A percentile compares a stretch with the other conserved stretches of the same genome.
phyloP scores from a whole-genome alignment of 1,140 invertebrate species.

The Bombus haemorrhoidalis region DNA sequence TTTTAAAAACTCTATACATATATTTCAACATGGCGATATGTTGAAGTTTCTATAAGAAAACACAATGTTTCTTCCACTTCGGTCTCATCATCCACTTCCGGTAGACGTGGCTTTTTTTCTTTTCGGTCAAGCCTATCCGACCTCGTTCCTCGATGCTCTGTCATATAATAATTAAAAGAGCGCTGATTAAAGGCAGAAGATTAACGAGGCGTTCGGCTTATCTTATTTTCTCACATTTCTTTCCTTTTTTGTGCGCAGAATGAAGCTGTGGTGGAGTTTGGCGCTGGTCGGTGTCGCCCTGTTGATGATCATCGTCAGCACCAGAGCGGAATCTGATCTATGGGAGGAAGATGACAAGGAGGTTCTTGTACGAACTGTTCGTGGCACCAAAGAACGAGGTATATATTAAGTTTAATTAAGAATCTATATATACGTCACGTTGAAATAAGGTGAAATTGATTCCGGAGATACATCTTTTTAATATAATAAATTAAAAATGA shows the following conservation, averaged over 20 bases:
- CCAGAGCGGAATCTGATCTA: conserved; percentile 74
- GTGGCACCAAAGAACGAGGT: conserved; percentile 89
- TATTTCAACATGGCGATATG: too few relatives aligned
- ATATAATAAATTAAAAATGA: too few relatives aligned
- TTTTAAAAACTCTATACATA: neutral
- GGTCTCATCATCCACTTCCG: neutral
- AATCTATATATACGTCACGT: neutral
- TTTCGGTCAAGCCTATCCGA: neutral
- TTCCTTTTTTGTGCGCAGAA: conserved; percentile 68
- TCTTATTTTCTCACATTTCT: neutral
- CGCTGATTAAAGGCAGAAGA: conserved; percentile 33
- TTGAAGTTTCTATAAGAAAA: neutral
- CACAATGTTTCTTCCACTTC: neutral
- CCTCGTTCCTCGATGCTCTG: neutral
- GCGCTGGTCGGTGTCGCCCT: conserved; percentile 74
- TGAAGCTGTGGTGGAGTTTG: conserved; percentile 82
- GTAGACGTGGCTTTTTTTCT: neutral
- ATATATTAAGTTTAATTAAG: conserved; percentile 73
- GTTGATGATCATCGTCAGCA: conserved; percentile 73
- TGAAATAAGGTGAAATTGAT: neutral
- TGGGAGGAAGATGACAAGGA: conserved; percentile 89
- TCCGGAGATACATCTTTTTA: neutral
- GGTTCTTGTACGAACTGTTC: conserved; percentile 88
- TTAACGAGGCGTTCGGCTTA: conserved; percentile 34
- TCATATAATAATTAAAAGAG: conserved; percentile 25